Percentiles rank a stretch among this genome's conserved stretches.
These are phyloP conservation scores for Cryptocephalus moraei DNA, from an alignment of 2,888 invertebrate genomes.

Conservation along the genomic window DNA sequence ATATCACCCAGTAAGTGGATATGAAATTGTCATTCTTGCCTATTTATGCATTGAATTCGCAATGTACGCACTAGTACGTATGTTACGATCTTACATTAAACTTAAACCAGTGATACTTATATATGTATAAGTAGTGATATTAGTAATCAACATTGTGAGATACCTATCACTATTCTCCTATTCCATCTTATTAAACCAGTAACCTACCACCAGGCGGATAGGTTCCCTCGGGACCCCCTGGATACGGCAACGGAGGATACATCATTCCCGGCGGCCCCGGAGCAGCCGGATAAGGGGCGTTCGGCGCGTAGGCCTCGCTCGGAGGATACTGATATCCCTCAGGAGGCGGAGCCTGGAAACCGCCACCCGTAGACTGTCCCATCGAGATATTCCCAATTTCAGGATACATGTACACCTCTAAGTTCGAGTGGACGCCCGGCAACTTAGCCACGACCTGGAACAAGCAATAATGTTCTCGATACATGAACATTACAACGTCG, in stretches of 20 bases:
- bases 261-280: background rate
- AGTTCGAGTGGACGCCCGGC: conserved; percentile 16
- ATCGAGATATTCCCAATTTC: conserved; percentile 21
- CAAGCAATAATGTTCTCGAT: background rate
- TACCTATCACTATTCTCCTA: too few species aligned
- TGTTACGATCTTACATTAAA: too few species aligned
- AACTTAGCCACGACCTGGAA: conserved; percentile 17
- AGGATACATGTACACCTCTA: conserved; percentile 16
- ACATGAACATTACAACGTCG: background rate
- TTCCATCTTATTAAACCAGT: too few species aligned
- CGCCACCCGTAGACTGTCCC: conserved; percentile 6
- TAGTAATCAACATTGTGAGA: too few species aligned
- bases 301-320: background rate
- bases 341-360: background rate
- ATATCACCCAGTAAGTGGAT: too few species aligned
- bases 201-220: too few species aligned
- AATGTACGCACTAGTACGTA: too few species aligned
- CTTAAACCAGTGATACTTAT: too few species aligned
- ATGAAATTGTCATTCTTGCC: too few species aligned
- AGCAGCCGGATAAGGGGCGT: background rate
- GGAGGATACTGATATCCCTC: conserved; percentile 2
- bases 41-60: too few species aligned
- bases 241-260: background rate
- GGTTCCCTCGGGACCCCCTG: background rate
- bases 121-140: too few species aligned